Evolutionary conservation across 1,140 invertebrate genomes (phyloP).

Genomic region (Oncopeltus fasciatus): DNA sequence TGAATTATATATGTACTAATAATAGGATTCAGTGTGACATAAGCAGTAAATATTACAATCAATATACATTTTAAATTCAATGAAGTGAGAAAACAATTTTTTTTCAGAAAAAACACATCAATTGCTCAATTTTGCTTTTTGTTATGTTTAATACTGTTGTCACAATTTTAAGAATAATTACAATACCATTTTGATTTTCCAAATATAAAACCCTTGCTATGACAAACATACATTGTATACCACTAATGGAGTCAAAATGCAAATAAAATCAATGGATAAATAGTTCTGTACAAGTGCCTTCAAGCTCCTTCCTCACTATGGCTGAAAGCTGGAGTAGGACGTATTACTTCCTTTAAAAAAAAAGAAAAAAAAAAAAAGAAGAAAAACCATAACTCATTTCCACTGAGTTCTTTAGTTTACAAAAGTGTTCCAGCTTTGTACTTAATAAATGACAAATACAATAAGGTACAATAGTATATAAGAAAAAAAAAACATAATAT

Average conservation of each 20-base stretch:
- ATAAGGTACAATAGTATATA: slow-evolving; percentile 10
- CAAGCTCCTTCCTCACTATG: neutral
- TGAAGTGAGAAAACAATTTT: too few relatives aligned
- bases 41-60: too few relatives aligned
- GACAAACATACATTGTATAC: neutral
- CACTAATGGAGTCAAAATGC: neutral
- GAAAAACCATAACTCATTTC: neutral
- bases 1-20: too few relatives aligned
- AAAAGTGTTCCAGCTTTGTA: neutral
- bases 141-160: too few relatives aligned
- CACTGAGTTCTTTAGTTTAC: neutral
- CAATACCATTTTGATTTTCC: too few relatives aligned
- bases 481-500: slow-evolving; percentile 9
- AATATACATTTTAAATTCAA: too few relatives aligned
- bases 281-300: neutral
- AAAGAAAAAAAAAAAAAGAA: neutral
- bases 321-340: neutral
- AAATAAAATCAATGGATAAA: neutral
- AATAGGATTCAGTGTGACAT: too few relatives aligned
- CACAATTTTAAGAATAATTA: neutral
- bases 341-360: neutral
- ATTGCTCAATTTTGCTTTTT: too few relatives aligned
- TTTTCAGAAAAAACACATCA: too few relatives aligned
- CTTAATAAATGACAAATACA: slow-evolving; percentile 4
- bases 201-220: neutral